phyloP scores from a whole-genome alignment of 2,888 invertebrate genomes.

The Torymus aiolomorphi region DNA sequence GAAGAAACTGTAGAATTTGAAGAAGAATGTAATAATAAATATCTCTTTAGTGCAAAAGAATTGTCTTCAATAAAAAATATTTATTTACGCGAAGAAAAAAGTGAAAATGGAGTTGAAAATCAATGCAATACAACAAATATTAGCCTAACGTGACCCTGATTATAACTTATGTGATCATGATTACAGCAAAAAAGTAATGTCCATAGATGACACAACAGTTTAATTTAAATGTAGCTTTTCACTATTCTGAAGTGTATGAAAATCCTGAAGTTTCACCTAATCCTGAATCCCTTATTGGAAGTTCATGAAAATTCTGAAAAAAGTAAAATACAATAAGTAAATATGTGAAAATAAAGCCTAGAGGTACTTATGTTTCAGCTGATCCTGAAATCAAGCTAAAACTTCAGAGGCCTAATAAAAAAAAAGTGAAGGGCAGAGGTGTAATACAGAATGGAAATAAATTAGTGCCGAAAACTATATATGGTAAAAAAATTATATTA shows the following conservation, averaged over 20 bases:
- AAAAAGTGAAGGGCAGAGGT: neutral
- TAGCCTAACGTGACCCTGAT: no score
- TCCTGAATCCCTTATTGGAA: neutral
- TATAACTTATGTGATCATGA: slow-evolving; percentile 6
- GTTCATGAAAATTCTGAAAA: no score
- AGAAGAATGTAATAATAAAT: no score
- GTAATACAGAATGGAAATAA: slow-evolving; percentile 16
- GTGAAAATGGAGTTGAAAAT: neutral
- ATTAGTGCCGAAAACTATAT: neutral
- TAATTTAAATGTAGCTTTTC: neutral
- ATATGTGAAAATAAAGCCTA: slow-evolving; percentile 1
- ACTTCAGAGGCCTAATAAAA: slow-evolving; percentile 4
- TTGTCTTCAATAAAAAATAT: no score
- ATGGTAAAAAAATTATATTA: no score
- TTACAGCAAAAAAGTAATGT: neutral
- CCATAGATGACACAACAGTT: neutral
- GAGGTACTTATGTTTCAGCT: slow-evolving; percentile 7
- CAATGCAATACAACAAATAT: neutral
- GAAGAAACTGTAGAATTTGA: no score
- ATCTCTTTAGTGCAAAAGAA: no score
- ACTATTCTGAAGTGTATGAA: neutral
- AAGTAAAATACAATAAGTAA: neutral
- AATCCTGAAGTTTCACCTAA: neutral
- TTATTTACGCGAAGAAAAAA: neutral
- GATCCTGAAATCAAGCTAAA: neutral